phyloP scores from a whole-genome alignment of 1,140 invertebrate genomes.

The Ceratosolen solmsi region DNA sequence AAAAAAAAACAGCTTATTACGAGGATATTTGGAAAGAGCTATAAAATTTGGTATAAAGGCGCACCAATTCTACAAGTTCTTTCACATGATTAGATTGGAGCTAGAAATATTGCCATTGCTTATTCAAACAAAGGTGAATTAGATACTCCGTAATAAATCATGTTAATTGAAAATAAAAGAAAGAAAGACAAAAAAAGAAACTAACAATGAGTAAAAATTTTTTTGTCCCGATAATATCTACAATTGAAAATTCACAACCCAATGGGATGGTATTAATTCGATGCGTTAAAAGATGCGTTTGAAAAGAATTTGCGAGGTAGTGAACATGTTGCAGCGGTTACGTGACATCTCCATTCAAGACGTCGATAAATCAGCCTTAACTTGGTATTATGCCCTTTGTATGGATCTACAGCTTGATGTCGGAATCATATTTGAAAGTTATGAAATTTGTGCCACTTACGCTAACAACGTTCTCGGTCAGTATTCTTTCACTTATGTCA shows the following conservation, averaged over 20 bases:
- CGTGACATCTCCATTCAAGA: conserved; percentile 53
- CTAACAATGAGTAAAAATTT: background rate
- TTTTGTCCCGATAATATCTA: background rate
- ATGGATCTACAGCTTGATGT: conserved; percentile 58
- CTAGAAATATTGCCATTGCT: conserved; percentile 54
- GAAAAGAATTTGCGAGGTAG: conserved; percentile 53
- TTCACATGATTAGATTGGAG: conserved; percentile 49
- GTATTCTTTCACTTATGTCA: background rate
- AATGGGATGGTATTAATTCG: background rate
- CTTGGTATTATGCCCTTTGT: conserved; percentile 63
- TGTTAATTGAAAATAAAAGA: background rate
- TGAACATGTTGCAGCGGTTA: conserved; percentile 57
- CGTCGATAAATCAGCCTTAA: conserved; percentile 58
- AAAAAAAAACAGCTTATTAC: conserved; percentile 46
- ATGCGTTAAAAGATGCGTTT: conserved; percentile 52
- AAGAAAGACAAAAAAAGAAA: too few relatives aligned
- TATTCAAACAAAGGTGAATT: conserved; percentile 57
- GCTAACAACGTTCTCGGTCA: conserved; percentile 52
- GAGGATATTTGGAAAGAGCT: conserved; percentile 53
- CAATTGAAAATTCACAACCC: background rate
- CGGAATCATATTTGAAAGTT: conserved; percentile 58
- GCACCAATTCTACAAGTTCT: conserved; percentile 46
- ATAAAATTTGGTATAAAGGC: conserved; percentile 53
- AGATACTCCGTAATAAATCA: background rate
- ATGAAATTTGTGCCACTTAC: conserved; percentile 50